These are phyloP conservation scores for Tauraco hartlaubi DNA, from an alignment of 2,797 vertebrate species.

Conservation along the genomic window DNA sequence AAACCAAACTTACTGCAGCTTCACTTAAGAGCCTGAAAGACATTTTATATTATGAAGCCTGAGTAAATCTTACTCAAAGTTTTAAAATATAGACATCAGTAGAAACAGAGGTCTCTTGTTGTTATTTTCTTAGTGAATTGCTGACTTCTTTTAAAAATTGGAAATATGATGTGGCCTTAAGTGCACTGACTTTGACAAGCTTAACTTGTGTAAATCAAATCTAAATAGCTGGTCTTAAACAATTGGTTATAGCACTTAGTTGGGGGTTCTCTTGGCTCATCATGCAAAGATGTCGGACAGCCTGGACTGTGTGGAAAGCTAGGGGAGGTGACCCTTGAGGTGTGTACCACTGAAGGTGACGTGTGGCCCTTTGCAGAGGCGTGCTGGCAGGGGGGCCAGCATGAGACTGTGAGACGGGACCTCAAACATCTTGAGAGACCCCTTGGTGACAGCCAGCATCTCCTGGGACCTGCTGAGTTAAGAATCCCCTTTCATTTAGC, in stretches of 20 bases:
- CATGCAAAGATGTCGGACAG: accelerated
- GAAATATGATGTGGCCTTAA: not conserved
- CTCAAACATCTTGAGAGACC: not conserved
- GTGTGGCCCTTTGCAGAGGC: not conserved
- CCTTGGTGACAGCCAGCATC: not conserved
- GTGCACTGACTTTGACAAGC: not conserved
- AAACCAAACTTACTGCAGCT: not conserved
- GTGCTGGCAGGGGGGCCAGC: not conserved
- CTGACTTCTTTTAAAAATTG: not conserved
- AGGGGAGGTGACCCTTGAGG: accelerated
- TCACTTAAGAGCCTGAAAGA: not conserved
- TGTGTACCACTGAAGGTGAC: not conserved
- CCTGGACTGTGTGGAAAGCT: not conserved
- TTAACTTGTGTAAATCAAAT: not conserved
- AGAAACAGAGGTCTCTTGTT: not conserved
- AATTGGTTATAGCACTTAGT: not conserved
- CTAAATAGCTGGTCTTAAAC: not conserved
- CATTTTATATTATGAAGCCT: slow-evolving; percentile 24
- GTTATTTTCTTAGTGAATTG: not conserved
- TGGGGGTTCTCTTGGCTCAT: not conserved
- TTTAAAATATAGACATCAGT: slow-evolving; percentile 19
- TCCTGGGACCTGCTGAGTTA: not conserved
- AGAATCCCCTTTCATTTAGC: not conserved
- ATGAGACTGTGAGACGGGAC: accelerated
- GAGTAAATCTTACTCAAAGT: not conserved